Base-by-base conservation (phyloP, 2,797 vertebrate species). In the Trichosurus vulpecula region DNA sequence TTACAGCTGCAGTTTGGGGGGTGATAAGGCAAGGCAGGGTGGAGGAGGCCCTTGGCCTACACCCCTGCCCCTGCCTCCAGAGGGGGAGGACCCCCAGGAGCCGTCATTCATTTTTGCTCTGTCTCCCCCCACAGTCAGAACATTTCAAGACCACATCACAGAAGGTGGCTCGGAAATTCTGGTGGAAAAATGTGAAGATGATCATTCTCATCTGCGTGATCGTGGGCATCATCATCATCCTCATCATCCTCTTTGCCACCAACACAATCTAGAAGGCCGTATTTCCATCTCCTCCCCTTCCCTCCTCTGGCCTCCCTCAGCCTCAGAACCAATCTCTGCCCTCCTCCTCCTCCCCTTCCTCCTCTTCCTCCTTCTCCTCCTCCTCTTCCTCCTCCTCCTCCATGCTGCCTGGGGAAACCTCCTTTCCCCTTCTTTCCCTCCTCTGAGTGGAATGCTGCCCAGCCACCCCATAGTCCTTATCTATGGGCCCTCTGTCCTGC, bases 171-270 rank as follows among this genome's bases (percentile, higher is more conserved):
- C 99, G 99, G 0, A 98, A 99, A 54, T 99, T 99, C 98, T 99
- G 99, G 99, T 99, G 99, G 99, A 99, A 99, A 98, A 99, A 99
- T 4, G 98, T 99, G 92, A 99, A 99, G 99, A 98, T 99, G 98
- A 97, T 99, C 0, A 97, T 99, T 61, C 53, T 99, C 92, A 99
- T 99, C 35, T 98, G 99, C 2, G 98, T 99, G 31, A 92, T 99
- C 0, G 99, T 99, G 5, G 96, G 98, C 47, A 93, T 99, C 98
- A 98, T 99, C 92, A 0, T 99, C 95, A 98, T 99, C 97, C 97
- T 99, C 98, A 99, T 99, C 93, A 98, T 99, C 92, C 99, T 99
- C 92, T 98, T 99, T 92, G 99, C 99, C 97, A 99, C 99, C 0
- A 99, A 99, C 0, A 98, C 98, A 97, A 99, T 99, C 95, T 98